Percentiles rank a stretch among this genome's conserved stretches.
Evolutionary conservation across 2,888 invertebrate genomes (phyloP).

Genomic region (Hoplodrina ambigua): DNA sequence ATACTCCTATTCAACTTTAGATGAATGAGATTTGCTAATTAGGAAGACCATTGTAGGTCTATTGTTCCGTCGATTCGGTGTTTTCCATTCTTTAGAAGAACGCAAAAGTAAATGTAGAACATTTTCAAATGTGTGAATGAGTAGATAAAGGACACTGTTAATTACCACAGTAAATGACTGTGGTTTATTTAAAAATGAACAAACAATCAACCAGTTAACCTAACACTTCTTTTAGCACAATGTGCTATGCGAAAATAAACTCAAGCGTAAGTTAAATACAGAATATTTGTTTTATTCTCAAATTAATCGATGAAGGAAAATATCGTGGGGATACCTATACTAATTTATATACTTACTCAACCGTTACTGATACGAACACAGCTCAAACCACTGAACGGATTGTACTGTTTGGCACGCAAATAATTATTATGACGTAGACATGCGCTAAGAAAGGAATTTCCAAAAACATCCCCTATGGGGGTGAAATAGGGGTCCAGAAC

Average conservation of each 20-base stretch:
- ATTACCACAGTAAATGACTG: slow-evolving; percentile 1
- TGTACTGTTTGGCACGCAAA: too few species aligned
- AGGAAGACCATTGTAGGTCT: slow-evolving; percentile 36
- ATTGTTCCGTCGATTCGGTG: slow-evolving; percentile 45
- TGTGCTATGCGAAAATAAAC: neutral
- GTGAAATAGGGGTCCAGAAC: too few species aligned
- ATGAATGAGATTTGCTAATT: slow-evolving; percentile 59
- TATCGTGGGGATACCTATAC: too few species aligned
- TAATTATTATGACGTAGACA: too few species aligned
- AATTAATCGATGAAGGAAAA: too few species aligned
- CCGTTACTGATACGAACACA: too few species aligned
- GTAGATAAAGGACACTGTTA: slow-evolving; percentile 16
- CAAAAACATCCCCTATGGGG: too few species aligned
- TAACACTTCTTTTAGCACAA: neutral
- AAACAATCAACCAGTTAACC: neutral
- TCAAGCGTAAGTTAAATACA: neutral
- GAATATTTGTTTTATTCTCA: too few species aligned
- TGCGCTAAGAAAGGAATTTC: too few species aligned
- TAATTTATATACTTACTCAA: too few species aligned
- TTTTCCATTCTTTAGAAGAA: slow-evolving; percentile 33
- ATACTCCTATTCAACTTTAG: slow-evolving; percentile 41
- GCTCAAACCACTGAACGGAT: too few species aligned
- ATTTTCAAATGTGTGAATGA: slow-evolving; percentile 13
- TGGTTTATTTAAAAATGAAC: too few species aligned
- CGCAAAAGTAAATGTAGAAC: slow-evolving; percentile 38